phyloP scores from a whole-genome alignment of 1,140 invertebrate genomes.

The Drosophila littoralis region DNA sequence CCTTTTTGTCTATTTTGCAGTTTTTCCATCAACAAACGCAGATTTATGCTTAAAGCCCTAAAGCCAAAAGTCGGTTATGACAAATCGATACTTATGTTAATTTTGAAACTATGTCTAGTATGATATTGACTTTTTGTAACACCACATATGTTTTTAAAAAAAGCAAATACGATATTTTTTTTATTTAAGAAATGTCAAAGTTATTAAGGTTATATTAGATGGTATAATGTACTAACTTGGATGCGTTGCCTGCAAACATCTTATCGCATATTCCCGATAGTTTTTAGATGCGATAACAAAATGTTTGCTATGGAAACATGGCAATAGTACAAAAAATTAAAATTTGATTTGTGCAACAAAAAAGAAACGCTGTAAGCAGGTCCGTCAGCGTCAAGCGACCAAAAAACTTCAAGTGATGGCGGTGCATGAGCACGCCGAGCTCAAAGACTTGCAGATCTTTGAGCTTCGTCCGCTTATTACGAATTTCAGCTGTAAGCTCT shows the following conservation, averaged over 20 bases:
- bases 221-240: not conserved
- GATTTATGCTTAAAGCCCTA: not conserved
- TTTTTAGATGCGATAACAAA: slow-evolving; percentile 32
- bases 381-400: slow-evolving; percentile 30
- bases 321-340: slow-evolving; percentile 47
- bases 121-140: not conserved
- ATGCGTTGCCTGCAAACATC: slow-evolving; percentile 1
- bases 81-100: not conserved
- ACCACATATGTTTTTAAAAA: not conserved
- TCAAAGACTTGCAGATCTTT: slow-evolving; percentile 74
- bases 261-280: slow-evolving; percentile 26
- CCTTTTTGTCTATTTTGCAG: not conserved
- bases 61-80: not conserved
- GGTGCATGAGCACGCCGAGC: slow-evolving; percentile 62
- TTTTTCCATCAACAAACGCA: not conserved
- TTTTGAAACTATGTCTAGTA: not conserved
- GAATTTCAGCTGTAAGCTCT: slow-evolving; percentile 83
- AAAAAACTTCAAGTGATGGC: slow-evolving; percentile 54
- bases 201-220: too few species aligned
- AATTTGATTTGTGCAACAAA: slow-evolving; percentile 51
- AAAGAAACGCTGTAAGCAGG: slow-evolving; percentile 35
- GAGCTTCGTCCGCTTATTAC: slow-evolving; percentile 76
- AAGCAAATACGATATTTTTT: not conserved
- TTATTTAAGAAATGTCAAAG: not conserved
- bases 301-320: slow-evolving; percentile 49